Conservation (phyloP, 1,140 invertebrate genomes). For the Heterodera schachtii region DNA sequence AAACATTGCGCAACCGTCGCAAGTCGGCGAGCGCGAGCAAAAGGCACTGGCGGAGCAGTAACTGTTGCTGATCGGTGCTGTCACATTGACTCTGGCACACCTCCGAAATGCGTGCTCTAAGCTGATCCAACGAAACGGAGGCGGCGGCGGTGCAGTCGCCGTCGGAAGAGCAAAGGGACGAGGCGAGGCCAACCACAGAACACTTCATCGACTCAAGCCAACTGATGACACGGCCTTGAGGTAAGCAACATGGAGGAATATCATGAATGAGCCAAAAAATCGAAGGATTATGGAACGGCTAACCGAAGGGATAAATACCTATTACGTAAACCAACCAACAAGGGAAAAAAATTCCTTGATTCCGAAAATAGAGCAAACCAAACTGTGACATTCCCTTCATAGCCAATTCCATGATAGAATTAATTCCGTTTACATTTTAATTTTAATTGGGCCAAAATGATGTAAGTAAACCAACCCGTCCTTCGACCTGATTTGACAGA, state of each 20-base stretch:
- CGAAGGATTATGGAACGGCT: too few species aligned
- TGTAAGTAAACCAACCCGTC: background rate
- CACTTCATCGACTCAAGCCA: slow-evolving; percentile 18
- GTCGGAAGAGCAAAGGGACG: background rate
- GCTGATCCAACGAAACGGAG: background rate
- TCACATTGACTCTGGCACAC: background rate
- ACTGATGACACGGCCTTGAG: slow-evolving; percentile 14
- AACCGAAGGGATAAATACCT: too few species aligned
- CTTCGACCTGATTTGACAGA: background rate
- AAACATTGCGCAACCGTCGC: slow-evolving; percentile 26
- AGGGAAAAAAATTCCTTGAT: too few species aligned
- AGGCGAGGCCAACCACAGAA: background rate
- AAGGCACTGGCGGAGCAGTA: slow-evolving; percentile 30
- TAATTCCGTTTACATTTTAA: slow-evolving; percentile 5
- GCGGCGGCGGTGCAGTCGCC: background rate
- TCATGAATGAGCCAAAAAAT: background rate
- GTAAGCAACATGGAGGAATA: background rate
- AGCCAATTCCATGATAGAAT: too few species aligned
- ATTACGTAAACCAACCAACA: too few species aligned
- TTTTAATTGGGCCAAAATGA: too few species aligned
- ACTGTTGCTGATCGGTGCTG: slow-evolving; percentile 21
- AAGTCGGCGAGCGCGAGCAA: slow-evolving; percentile 30
- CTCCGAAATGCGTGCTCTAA: slow-evolving; percentile 8
- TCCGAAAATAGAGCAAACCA: too few species aligned
- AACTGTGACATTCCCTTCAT: too few species aligned